These are phyloP conservation scores for Panorpa germanica DNA, from an alignment of 2,888 invertebrate species.

Conservation along the genomic window DNA sequence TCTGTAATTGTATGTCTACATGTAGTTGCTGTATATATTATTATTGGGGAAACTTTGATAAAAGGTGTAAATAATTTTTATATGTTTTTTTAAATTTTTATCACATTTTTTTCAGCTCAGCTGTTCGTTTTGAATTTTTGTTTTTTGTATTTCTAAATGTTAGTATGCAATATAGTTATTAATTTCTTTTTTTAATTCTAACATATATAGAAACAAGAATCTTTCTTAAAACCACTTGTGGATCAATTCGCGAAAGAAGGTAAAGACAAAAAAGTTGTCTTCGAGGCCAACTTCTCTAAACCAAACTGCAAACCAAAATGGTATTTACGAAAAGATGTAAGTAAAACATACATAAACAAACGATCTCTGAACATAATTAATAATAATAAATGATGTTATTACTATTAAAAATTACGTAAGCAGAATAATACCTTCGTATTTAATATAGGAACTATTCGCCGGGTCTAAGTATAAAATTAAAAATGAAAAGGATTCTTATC, in stretches of 20 bases:
- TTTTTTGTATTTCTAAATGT: neutral
- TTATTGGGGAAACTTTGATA: no score
- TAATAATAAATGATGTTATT: neutral
- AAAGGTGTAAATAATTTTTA: no score
- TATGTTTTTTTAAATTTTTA: no score
- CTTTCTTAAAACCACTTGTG: conserved; percentile 84
- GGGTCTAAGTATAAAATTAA: conserved; percentile 95
- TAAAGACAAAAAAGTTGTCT: conserved; percentile 85
- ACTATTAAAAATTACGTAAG: neutral
- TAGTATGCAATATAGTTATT: conserved; percentile 4
- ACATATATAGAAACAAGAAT: conserved; percentile 66
- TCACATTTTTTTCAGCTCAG: no score
- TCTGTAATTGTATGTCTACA: no score
- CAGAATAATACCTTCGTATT: conserved; percentile 5
- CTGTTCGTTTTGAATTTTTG: no score
- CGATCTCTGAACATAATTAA: conserved; percentile 1
- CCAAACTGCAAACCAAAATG: conserved; percentile 88
- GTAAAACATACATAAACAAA: conserved; percentile 21
- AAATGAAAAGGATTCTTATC: conserved; percentile 80
- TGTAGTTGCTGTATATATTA: no score
- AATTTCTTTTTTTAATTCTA: no score
- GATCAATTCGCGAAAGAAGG: conserved; percentile 91
- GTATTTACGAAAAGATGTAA: conserved; percentile 82
- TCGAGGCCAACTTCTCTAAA: conserved; percentile 91
- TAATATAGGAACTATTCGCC: conserved; percentile 71